These are phyloP conservation scores for Cinclus cinclus DNA, from an alignment of 2,113 vertebrate genomes.

Conservation along the genomic window DNA sequence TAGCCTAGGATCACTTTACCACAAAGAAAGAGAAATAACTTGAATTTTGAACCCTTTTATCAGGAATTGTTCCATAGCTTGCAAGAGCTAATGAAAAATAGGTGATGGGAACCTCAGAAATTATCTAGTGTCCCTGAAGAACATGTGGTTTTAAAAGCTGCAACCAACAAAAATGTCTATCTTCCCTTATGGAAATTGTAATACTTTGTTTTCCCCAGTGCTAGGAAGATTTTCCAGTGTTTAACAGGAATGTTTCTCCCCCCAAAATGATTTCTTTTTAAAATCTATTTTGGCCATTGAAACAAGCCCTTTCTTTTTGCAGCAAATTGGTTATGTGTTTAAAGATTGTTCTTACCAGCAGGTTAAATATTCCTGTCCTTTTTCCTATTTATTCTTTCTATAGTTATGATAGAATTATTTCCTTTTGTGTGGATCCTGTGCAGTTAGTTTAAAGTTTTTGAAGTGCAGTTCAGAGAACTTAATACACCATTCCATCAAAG, in stretches of 20 bases:
- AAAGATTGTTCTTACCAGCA: background rate
- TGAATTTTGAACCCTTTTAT: background rate
- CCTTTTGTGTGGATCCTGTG: background rate
- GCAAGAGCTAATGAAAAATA: background rate
- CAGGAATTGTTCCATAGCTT: background rate
- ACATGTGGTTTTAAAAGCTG: background rate
- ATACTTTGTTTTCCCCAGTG: background rate
- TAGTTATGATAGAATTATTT: background rate
- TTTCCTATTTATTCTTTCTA: background rate
- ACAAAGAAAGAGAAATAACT: background rate
- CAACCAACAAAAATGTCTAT: background rate
- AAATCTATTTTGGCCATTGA: background rate
- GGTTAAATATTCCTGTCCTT: background rate
- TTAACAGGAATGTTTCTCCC: background rate
- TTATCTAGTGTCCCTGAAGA: background rate
- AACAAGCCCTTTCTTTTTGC: background rate
- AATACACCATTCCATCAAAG: background rate
- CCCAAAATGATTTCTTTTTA: background rate
- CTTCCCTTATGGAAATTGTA: background rate
- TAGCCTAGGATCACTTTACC: background rate
- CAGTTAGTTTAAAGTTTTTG: background rate
- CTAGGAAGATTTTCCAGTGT: background rate
- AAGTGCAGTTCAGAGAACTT: background rate
- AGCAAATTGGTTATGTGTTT: background rate
- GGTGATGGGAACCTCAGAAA: background rate